phyloP scores from a whole-genome alignment of 2,113 vertebrate species.

The Petrocephalus microphthalmus region DNA sequence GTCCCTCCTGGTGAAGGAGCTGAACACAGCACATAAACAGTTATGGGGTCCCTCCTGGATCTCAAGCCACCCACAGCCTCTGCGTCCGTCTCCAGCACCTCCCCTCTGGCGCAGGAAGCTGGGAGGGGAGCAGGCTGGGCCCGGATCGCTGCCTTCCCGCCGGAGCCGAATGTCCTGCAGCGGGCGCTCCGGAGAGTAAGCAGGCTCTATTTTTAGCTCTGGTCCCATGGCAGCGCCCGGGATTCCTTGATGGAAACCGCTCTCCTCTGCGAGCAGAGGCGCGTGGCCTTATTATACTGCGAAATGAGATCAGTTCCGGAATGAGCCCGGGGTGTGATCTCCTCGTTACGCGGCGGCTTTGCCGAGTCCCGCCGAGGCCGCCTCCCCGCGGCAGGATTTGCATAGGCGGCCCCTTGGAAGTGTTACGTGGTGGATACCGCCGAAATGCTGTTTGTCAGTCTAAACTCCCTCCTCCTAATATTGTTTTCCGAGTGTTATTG shows the following conservation, averaged over 20 bases:
- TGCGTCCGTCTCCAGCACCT: not conserved
- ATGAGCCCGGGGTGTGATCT: slow-evolving; percentile 16
- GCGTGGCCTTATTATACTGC: slow-evolving; percentile 15
- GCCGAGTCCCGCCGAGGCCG: not conserved
- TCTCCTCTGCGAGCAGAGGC: not conserved
- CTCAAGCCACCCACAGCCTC: not conserved
- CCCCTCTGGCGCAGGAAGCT: not conserved
- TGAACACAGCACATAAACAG: too few species aligned
- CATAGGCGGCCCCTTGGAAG: not conserved
- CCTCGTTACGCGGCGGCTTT: not conserved
- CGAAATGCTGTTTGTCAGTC: not conserved
- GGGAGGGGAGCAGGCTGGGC: not conserved
- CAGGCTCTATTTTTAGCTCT: slow-evolving; percentile 36
- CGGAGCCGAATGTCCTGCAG: not conserved
- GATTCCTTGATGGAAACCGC: slow-evolving; percentile 17
- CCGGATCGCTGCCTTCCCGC: not conserved
- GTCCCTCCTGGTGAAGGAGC: too few species aligned
- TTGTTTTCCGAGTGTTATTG: not conserved
- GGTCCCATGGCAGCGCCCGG: slow-evolving; percentile 34
- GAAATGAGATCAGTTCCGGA: slow-evolving; percentile 31
- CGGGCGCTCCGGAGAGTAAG: not conserved
- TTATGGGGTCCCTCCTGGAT: not conserved
- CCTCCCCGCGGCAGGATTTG: not conserved
- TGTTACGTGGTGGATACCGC: not conserved
- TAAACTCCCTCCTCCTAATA: not conserved